Conservation (phyloP, 1,140 invertebrate genomes). For the Lepidurus packardi region DNA sequence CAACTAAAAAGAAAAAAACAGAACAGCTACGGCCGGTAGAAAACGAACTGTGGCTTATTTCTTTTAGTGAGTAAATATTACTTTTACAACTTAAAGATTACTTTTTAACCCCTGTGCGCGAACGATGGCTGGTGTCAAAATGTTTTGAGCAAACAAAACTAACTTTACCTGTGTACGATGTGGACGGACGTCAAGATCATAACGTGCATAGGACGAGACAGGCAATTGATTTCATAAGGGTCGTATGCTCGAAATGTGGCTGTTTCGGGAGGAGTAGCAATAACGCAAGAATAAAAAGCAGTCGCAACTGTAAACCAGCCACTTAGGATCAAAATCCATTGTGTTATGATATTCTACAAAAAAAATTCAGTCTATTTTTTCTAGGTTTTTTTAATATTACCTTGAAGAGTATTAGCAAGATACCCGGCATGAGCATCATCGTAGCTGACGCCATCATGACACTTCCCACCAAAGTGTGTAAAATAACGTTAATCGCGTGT, state of each 20-base stretch:
- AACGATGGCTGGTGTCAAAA: no score
- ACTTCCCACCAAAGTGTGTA: neutral
- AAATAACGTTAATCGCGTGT: neutral
- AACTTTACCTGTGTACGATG: conserved; percentile 17
- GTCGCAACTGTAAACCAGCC: neutral
- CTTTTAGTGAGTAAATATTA: no score
- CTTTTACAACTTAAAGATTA: no score
- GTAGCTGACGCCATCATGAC: neutral
- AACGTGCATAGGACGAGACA: neutral
- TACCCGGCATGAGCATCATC: neutral
- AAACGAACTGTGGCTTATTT: no score
- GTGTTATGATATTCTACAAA: neutral
- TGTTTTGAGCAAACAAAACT: no score
- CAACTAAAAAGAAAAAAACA: no score
- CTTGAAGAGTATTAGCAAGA: neutral
- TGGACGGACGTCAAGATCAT: neutral
- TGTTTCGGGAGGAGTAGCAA: neutral
- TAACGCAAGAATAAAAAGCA: neutral
- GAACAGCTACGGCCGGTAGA: no score
- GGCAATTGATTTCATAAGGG: neutral
- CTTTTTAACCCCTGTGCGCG: no score
- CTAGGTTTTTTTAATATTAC: neutral
- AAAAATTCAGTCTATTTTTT: neutral
- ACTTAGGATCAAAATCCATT: neutral
- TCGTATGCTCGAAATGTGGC: conserved; percentile 14